Evolutionary conservation across 2,888 invertebrate species (phyloP).

Genomic region (Proisotoma minuta): DNA sequence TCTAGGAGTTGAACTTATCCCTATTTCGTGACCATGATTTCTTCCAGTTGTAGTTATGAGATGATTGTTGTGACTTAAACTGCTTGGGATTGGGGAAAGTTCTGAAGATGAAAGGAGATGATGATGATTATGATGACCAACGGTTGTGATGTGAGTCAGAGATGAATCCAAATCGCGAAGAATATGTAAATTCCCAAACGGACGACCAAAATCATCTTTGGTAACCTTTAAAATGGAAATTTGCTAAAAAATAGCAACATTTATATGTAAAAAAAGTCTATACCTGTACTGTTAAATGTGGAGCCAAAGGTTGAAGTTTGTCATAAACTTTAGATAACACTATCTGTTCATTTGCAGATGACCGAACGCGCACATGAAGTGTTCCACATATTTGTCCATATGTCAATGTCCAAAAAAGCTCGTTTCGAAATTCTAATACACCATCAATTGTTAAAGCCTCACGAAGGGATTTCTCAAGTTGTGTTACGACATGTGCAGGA

Average conservation of each 20-base stretch:
- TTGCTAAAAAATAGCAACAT: neutral
- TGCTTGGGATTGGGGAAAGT: conserved; percentile 35
- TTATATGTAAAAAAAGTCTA: neutral
- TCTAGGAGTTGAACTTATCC: neutral
- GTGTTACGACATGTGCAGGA: conserved; percentile 59
- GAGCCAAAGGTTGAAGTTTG: conserved; percentile 57
- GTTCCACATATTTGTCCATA: conserved; percentile 58
- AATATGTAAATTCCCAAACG: conserved; percentile 39
- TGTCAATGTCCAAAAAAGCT: conserved; percentile 62
- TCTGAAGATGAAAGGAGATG: conserved; percentile 12
- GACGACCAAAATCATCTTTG: conserved; percentile 42
- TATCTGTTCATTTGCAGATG: conserved; percentile 61
- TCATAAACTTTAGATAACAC: conserved; percentile 59
- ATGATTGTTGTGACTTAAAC: conserved; percentile 25
- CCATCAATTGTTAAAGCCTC: conserved; percentile 62
- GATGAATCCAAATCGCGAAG: conserved; percentile 30
- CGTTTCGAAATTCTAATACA: conserved; percentile 60
- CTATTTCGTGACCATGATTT: neutral
- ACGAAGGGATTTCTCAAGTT: conserved; percentile 59
- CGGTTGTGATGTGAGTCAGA: conserved; percentile 23
- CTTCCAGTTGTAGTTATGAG: conserved; percentile 32
- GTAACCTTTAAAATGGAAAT: conserved; percentile 25
- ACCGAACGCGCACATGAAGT: conserved; percentile 58
- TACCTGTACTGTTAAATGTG: conserved; percentile 58
- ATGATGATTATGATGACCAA: neutral